Conservation (phyloP, 2,888 invertebrate species). For the Meiosimyza platycephala region DNA sequence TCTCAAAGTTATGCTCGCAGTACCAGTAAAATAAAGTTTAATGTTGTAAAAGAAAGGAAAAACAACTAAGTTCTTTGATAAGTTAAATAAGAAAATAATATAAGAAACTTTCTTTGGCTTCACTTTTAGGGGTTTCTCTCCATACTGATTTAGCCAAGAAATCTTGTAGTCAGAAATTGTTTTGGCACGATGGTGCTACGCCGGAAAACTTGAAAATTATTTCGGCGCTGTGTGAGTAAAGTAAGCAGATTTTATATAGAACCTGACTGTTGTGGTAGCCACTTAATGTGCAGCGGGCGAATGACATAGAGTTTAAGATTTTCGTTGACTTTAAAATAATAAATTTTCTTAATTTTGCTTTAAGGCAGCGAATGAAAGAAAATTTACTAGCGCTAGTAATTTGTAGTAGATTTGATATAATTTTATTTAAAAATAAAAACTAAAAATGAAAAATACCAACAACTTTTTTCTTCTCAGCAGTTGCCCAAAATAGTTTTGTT, state of each 20-base stretch:
- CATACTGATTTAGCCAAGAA: conserved; percentile 11
- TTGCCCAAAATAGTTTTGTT: no score
- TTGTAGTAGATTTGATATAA: no score
- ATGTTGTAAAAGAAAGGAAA: conserved; percentile 7
- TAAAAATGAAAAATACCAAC: no score
- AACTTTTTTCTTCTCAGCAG: no score
- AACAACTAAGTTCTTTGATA: conserved; percentile 24
- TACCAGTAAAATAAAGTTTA: conserved; percentile 6
- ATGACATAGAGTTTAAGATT: no score
- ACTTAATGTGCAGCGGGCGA: not conserved
- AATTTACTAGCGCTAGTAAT: no score
- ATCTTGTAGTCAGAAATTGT: conserved; percentile 12
- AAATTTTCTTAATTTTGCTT: no score
- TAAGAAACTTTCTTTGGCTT: not conserved
- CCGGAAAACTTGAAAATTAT: not conserved
- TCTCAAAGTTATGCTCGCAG: not conserved
- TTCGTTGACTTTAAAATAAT: no score
- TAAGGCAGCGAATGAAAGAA: no score
- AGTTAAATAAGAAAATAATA: conserved; percentile 15
- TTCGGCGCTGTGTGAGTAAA: not conserved
- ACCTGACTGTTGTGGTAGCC: not conserved
- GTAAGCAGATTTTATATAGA: not conserved
- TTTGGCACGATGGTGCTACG: conserved; percentile 13
- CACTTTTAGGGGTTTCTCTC: not conserved
- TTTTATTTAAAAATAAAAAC: no score